A percentile compares a stretch with the other conserved stretches of the same genome.
These are phyloP conservation scores for Halocaridina rubra DNA, from an alignment of 2,888 invertebrate species.

Conservation along the genomic window DNA sequence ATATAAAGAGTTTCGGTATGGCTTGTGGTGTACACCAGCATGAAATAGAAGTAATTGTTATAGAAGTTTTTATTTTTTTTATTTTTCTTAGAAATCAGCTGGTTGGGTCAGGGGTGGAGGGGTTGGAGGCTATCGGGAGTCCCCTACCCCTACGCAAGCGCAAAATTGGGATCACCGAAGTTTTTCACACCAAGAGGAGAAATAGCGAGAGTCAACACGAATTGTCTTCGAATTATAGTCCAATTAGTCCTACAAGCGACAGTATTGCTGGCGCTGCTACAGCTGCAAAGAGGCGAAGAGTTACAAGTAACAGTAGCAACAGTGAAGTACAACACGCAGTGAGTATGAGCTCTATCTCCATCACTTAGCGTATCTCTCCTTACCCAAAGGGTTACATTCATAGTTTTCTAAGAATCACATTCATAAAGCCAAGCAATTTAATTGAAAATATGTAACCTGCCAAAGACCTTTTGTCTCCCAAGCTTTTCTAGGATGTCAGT, in stretches of 20 bases:
- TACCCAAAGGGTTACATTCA: no score
- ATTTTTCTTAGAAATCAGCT: constrained; percentile 34
- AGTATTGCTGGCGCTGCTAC: constrained; percentile 11
- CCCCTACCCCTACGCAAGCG: constrained; percentile 54
- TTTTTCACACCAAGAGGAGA: constrained; percentile 25
- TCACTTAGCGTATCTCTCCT: no score
- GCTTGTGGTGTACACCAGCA: no score
- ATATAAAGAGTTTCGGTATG: no score
- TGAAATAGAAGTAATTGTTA: no score
- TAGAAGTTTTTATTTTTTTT: background rate
- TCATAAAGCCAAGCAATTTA: no score
- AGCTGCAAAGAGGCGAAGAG: constrained; percentile 24
- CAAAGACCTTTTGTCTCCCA: no score
- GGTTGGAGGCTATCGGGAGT: constrained; percentile 33
- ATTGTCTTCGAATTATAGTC: background rate
- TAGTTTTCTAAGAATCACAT: no score
- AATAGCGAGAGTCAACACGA: constrained; percentile 27
- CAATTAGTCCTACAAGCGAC: background rate
- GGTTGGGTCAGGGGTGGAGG: constrained; percentile 55
- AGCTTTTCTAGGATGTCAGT: no score
- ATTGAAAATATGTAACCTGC: no score
- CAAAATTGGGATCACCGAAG: constrained; percentile 39
- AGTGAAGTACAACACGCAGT: constrained; percentile 27
- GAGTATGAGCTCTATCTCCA: background rate
- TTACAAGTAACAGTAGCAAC: constrained; percentile 35